A percentile compares a stretch with the other conserved stretches of the same genome.
These are phyloP conservation scores for Laticauda colubrina DNA, from an alignment of 2,113 vertebrate genomes.

Conservation along the genomic window DNA sequence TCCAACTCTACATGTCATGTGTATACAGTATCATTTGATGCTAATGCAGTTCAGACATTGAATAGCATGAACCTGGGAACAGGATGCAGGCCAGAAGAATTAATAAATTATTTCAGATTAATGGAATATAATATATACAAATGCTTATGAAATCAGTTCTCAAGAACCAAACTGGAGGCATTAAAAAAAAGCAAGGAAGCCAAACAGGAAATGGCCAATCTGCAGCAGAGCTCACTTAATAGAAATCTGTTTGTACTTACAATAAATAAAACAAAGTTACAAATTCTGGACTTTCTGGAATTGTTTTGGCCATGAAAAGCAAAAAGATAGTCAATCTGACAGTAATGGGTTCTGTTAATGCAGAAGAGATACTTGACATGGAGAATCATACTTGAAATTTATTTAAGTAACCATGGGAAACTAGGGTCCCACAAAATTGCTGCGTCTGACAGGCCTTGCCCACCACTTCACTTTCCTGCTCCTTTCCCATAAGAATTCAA, in stretches of 20 bases:
- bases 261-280: constrained; percentile 2
- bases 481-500: not conserved
- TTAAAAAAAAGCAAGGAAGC: not conserved
- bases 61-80: constrained; percentile 24
- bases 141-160: constrained; percentile 9
- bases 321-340: not conserved
- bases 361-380: not conserved
- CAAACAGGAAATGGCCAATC: constrained; percentile 20
- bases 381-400: not conserved
- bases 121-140: not conserved
- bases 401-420: not conserved
- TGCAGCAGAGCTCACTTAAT: not conserved
- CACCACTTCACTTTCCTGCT: not conserved
- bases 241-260: not conserved
- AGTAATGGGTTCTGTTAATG: not conserved
- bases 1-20: constrained; percentile 30
- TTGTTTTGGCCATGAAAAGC: not conserved
- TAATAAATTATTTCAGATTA: not conserved
- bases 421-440: not conserved
- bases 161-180: constrained; percentile 13
- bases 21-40: constrained; percentile 20
- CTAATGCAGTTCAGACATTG: fast-evolving
- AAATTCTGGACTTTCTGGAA: not conserved
- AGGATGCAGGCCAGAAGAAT: constrained; percentile 9
- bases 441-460: not conserved